Evolutionary conservation across 1,140 invertebrate genomes (phyloP).

Genomic region (Coboldia fuscipes): DNA sequence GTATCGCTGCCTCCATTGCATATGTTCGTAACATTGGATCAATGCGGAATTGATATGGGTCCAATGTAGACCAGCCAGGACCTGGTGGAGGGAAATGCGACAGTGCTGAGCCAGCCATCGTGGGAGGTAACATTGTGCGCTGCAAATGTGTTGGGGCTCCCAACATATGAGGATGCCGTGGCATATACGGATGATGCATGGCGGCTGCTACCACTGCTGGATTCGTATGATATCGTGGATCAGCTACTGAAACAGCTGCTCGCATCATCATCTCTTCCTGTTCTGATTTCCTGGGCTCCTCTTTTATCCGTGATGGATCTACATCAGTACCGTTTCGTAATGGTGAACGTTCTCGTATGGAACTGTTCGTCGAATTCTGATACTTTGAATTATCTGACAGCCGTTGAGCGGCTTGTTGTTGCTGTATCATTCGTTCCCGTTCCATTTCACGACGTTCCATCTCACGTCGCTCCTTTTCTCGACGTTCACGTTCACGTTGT

Average conservation of each 20-base stretch:
- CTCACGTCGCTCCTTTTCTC: conserved; percentile 48
- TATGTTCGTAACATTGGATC: conserved; percentile 45
- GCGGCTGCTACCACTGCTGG: conserved; percentile 14
- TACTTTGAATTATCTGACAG: conserved; percentile 23
- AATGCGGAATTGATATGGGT: conserved; percentile 38
- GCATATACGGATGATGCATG: conserved; percentile 20
- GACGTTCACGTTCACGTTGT: conserved; percentile 31
- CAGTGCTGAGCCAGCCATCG: conserved; percentile 24
- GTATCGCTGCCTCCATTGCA: conserved; percentile 46
- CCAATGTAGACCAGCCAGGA: conserved; percentile 31
- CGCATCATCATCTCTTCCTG: conserved; percentile 22
- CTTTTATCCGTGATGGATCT: conserved; percentile 6
- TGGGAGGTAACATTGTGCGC: conserved; percentile 26
- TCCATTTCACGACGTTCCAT: conserved; percentile 37
- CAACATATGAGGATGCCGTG: conserved; percentile 21
- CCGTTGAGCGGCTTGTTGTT: conserved; percentile 27
- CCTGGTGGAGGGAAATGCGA: conserved; percentile 30
- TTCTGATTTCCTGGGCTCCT: conserved; percentile 6
- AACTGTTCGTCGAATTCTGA: conserved; percentile 22
- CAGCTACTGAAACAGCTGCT: conserved; percentile 10
- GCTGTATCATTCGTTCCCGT: conserved; percentile 31
- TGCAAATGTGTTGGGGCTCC: conserved; percentile 29
- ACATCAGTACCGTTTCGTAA: conserved; percentile 36
- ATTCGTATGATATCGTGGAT: conserved; percentile 20
- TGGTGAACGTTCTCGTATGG: conserved; percentile 40